phyloP scores from a whole-genome alignment of 2,888 invertebrate species.

The Tinea pellionella region DNA sequence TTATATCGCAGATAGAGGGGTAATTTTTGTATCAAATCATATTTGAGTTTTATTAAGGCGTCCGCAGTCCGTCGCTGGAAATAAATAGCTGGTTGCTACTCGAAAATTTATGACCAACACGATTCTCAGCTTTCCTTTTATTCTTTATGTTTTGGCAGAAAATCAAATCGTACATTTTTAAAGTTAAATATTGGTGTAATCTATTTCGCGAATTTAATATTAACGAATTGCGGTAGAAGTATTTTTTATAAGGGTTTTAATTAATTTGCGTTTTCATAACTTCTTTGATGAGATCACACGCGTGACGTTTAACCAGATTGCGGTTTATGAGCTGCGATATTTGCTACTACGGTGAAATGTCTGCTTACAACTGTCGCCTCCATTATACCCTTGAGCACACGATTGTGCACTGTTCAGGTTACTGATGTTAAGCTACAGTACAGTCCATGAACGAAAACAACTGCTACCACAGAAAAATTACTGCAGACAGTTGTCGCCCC shows the following conservation, averaged over 20 bases:
- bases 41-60: slow-evolving; percentile 12
- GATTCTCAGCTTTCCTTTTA: background rate
- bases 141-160: slow-evolving; percentile 8
- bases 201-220: background rate
- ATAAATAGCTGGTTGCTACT: slow-evolving; percentile 3
- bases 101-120: slow-evolving; percentile 6
- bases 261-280: background rate
- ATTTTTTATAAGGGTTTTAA: background rate
- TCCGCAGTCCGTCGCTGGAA: background rate
- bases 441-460: too few relatives aligned
- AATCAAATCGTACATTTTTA: slow-evolving; percentile 1
- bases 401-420: too few relatives aligned
- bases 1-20: background rate
- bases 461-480: too few relatives aligned
- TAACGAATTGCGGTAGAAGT: background rate
- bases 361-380: too few relatives aligned
- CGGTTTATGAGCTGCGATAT: too few relatives aligned
- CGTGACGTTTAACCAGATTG: too few relatives aligned
- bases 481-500: too few relatives aligned
- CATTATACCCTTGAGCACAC: too few relatives aligned
- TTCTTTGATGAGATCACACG: too few relatives aligned
- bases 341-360: too few relatives aligned
- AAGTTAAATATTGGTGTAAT: background rate
- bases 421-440: too few relatives aligned
- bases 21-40: slow-evolving; percentile 13